Evolutionary conservation across 2,888 invertebrate genomes (phyloP).

Genomic region (Pseudococcus jackbeardsleyi): DNA sequence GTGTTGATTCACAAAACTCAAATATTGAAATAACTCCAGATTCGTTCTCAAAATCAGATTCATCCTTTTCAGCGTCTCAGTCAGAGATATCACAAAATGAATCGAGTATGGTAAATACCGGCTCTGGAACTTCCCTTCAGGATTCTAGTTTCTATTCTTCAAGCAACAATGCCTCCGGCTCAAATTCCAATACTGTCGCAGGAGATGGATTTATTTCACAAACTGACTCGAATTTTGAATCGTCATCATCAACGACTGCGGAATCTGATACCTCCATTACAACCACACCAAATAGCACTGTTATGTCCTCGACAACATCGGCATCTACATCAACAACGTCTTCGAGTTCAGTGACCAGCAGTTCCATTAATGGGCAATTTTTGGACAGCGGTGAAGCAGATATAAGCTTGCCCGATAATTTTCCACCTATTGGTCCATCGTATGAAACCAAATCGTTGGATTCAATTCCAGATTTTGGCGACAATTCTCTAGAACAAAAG

Average conservation of each 20-base stretch:
- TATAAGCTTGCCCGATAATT: background rate
- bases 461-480: background rate
- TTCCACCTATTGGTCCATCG: background rate
- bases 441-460: background rate
- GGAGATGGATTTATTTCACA: background rate
- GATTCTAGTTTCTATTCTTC: slow-evolving; percentile 25
- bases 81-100: slow-evolving; percentile 8
- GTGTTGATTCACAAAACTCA: background rate
- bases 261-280: background rate
- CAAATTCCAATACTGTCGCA: background rate
- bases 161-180: background rate
- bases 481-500: background rate
- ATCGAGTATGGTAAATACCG: background rate
- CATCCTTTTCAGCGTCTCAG: background rate
- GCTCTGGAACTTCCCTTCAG: background rate
- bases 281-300: background rate
- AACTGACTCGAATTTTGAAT: background rate
- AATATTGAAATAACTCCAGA: background rate
- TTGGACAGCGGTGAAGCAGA: background rate
- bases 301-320: background rate
- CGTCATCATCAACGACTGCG: background rate
- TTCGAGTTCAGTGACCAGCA: background rate
- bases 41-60: slow-evolving; percentile 29
- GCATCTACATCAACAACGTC: background rate
- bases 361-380: background rate